Evolutionary conservation across 2,888 invertebrate genomes (phyloP).

Genomic region (Acrobasis suavella): DNA sequence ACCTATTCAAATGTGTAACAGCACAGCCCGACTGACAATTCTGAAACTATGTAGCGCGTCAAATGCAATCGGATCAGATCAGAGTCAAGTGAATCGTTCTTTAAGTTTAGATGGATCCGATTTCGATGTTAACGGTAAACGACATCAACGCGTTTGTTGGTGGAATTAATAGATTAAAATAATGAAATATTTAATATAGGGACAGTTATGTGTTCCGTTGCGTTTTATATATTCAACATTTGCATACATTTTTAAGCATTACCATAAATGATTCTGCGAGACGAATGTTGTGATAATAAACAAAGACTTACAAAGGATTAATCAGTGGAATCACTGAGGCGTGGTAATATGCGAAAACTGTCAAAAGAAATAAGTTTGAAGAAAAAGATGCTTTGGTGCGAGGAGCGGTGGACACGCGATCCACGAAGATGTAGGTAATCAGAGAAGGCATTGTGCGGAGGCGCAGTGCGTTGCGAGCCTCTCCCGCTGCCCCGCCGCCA

Average conservation of each 20-base stretch:
- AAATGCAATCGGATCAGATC: slow-evolving; percentile 14
- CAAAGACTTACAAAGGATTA: slow-evolving; percentile 43
- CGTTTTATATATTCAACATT: slow-evolving; percentile 3
- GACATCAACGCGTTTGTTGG: slow-evolving; percentile 18
- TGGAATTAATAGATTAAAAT: slow-evolving; percentile 11
- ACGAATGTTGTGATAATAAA: slow-evolving; percentile 40
- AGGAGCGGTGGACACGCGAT: slow-evolving; percentile 62
- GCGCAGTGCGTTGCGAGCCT: slow-evolving; percentile 74
- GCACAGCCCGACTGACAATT: slow-evolving; percentile 4
- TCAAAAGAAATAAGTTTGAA: slow-evolving; percentile 69
- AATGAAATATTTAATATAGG: slow-evolving; percentile 28
- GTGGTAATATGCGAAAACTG: slow-evolving; percentile 64
- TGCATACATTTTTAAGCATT: slow-evolving; percentile 1
- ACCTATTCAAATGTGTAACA: slow-evolving; percentile 16
- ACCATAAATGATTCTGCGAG: slow-evolving; percentile 26
- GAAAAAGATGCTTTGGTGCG: slow-evolving; percentile 51
- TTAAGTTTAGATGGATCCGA: slow-evolving; percentile 18
- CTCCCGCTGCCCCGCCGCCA: slow-evolving; percentile 32
- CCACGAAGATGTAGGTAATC: slow-evolving; percentile 76
- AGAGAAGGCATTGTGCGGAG: slow-evolving; percentile 77
- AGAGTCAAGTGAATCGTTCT: slow-evolving; percentile 10
- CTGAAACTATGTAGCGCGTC: slow-evolving; percentile 8
- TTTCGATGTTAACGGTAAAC: slow-evolving; percentile 20
- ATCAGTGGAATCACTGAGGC: slow-evolving; percentile 61
- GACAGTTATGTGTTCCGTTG: slow-evolving; percentile 1